A percentile compares a stretch with the other conserved stretches of the same genome.
These are phyloP conservation scores for Helostoma temminkii DNA, from an alignment of 2,797 vertebrate species.

Conservation along the genomic window DNA sequence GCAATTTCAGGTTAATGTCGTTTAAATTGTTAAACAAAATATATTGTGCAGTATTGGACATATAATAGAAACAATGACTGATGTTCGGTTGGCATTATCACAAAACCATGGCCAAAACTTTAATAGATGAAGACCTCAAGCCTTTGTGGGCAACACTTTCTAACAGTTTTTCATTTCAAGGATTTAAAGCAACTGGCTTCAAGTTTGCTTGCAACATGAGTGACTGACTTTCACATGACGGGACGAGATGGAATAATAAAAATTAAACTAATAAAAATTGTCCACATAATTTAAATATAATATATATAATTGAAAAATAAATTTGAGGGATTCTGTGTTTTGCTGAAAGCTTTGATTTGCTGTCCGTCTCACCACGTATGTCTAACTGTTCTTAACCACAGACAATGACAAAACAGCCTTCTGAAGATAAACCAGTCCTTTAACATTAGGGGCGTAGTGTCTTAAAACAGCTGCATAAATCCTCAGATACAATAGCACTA, in stretches of 20 bases:
- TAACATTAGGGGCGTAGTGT: conserved; percentile 73
- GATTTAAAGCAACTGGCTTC: conserved; percentile 31
- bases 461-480: conserved; percentile 76
- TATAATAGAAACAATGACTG: conserved; percentile 6
- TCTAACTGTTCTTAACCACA: conserved; percentile 41
- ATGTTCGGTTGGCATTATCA: conserved; percentile 10
- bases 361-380: conserved; percentile 12
- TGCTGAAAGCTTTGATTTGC: conserved; percentile 18
- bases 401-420: conserved; percentile 67
- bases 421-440: conserved; percentile 71
- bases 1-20: conserved; percentile 12
- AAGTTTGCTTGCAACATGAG: conserved; percentile 20
- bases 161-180: conserved; percentile 27
- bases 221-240: neutral
- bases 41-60: conserved; percentile 20
- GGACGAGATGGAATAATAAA: neutral
- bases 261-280: neutral
- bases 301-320: too few species aligned
- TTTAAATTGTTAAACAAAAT: too few species aligned
- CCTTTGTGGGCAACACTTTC: neutral
- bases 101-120: conserved; percentile 9
- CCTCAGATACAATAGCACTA: conserved; percentile 59
- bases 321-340: conserved; percentile 5
- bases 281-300: conserved; percentile 4
- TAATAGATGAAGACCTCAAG: conserved; percentile 22